Evolutionary conservation across 2,797 vertebrate species (phyloP).

Genomic region (Pachyuromys duprasi): DNA sequence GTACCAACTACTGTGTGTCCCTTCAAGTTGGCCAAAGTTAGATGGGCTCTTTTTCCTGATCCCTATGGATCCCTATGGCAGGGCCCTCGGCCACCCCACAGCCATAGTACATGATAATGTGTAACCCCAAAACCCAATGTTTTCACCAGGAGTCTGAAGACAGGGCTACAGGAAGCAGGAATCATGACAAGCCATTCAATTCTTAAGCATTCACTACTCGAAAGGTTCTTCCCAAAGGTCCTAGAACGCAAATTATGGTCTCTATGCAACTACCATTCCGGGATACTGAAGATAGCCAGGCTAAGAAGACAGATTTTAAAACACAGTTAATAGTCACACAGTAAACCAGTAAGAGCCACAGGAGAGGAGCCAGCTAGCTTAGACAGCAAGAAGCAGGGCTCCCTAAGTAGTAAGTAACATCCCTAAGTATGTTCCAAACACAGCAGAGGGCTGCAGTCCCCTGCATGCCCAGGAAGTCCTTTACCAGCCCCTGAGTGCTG

Average conservation of each 20-base stretch:
- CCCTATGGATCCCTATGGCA: accelerated
- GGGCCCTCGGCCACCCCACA: background rate
- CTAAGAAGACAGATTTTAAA: background rate
- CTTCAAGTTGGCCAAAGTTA: background rate
- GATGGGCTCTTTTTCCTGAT: background rate
- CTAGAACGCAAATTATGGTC: background rate
- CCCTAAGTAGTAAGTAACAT: accelerated
- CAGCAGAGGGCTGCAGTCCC: background rate
- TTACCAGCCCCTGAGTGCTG: background rate
- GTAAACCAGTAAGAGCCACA: background rate
- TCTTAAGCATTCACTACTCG: background rate
- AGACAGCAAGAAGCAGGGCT: background rate
- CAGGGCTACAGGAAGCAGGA: background rate
- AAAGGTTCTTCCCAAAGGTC: background rate
- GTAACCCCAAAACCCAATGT: background rate
- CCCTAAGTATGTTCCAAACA: background rate
- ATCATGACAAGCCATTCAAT: background rate
- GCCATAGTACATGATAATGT: background rate
- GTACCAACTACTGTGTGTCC: background rate
- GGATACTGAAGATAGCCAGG: background rate
- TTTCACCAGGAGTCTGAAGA: slow-evolving; percentile 1
- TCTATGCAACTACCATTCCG: background rate
- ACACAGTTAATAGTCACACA: background rate
- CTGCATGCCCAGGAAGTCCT: background rate
- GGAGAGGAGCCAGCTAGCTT: background rate